A percentile compares a stretch with the other conserved stretches of the same genome.
Evolutionary conservation across 2,113 vertebrate species (phyloP).

Genomic region (Fulmarus glacialis): DNA sequence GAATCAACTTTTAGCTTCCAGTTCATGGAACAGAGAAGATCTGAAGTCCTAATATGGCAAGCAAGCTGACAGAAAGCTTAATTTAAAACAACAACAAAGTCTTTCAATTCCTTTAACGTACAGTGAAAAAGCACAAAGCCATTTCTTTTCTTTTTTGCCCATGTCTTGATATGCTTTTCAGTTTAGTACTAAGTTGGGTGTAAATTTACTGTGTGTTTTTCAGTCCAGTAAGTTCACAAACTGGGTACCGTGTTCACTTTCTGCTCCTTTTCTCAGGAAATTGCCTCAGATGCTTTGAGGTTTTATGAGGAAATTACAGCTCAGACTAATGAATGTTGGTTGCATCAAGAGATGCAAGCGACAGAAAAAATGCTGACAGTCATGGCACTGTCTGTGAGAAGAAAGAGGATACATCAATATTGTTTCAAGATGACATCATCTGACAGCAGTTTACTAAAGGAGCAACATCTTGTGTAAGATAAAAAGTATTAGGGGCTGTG

Average conservation of each 20-base stretch:
- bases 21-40: neutral
- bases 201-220: neutral
- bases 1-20: neutral
- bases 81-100: neutral
- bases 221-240: neutral
- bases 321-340: neutral
- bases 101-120: neutral
- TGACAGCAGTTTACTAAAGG: neutral
- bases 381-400: neutral
- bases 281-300: neutral
- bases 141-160: neutral
- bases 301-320: neutral
- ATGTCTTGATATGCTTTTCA: neutral
- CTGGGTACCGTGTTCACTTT: fast-evolving
- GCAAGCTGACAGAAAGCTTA: neutral
- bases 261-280: neutral
- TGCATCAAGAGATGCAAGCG: neutral
- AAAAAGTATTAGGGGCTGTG: fast-evolving
- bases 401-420: neutral
- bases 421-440: neutral
- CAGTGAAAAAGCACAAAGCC: neutral
- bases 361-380: neutral
- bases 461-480: neutral
- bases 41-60: neutral
- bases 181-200: neutral